Base-by-base conservation (phyloP, 1,140 invertebrate genomes). In the Leptinotarsa defecta region DNA sequence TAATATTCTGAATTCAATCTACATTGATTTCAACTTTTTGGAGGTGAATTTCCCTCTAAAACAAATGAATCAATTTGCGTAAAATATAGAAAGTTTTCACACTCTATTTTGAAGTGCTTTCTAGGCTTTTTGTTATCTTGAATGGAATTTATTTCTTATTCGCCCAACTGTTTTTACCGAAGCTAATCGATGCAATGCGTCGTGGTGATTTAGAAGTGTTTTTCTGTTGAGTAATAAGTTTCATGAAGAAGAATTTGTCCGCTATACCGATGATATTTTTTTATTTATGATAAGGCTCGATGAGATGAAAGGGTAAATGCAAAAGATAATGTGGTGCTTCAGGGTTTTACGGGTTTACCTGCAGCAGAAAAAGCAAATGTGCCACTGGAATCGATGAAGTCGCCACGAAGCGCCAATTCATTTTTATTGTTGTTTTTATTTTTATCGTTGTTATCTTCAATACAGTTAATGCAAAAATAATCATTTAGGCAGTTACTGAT, bases 1-100 rank as follows among this genome's bases (percentile, higher is more conserved):
- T 57, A 57, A 57, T 15, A 57, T 57, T 57, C 52, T 19, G 15
- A 13, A 57, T 57, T 17, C 52, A 57, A 57, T 57, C 52, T 57
- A 57, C 52, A n/a, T 57, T 0, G 3, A 57, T 57, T 57, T 19
- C 52, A 57, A 57, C 52, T 57, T 19, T 19, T 57, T 57, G 15
- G 52, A 65, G 20, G 62, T 73, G 24, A 27, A 63, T 70, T 68
- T 74, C 48, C 63, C 34, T 77, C 64, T 52, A 74, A 77, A 77
- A 77, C 76, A 77, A 77, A 77, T 77, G 68, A 74, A 73, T 74
- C 76, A 77, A 74, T 74, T 77, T 52, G 11, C 8, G 27, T 71
- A 19, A 34, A 70, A 77, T 69, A 77, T 74, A 77, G 49, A 67
- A 61, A 65, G 72, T 73, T 49, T 73, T 73, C 62, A 73, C 70